phyloP scores from a whole-genome alignment of 2,888 invertebrate genomes.

The Drosophila tripunctata region DNA sequence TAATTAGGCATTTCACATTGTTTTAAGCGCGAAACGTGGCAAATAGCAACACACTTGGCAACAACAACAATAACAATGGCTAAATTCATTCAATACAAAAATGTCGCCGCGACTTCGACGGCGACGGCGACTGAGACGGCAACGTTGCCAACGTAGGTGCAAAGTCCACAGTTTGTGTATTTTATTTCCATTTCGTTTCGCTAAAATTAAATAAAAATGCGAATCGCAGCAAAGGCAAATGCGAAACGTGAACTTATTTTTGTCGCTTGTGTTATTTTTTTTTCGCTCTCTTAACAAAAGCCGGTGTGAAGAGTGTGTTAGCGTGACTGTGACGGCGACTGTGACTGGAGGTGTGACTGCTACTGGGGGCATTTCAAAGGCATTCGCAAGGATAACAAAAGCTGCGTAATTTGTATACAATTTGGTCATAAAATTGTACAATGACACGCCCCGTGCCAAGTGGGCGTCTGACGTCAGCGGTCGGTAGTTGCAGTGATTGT shows the following conservation, averaged over 20 bases:
- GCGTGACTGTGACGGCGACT: not conserved
- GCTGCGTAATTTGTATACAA: slow-evolving; percentile 42
- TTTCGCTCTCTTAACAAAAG: slow-evolving; percentile 35
- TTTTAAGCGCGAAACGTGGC: slow-evolving; percentile 63
- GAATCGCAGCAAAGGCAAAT: slow-evolving; percentile 50
- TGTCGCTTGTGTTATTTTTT: slow-evolving; percentile 16
- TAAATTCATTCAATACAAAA: slow-evolving; percentile 58
- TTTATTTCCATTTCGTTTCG: slow-evolving; percentile 58
- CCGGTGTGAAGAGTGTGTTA: slow-evolving; percentile 22
- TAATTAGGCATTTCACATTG: slow-evolving; percentile 25
- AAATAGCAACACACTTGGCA: slow-evolving; percentile 40
- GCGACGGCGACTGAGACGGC: slow-evolving; percentile 1
- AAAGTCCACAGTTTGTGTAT: slow-evolving; percentile 63
- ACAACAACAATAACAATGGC: slow-evolving; percentile 25
- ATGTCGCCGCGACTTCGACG: slow-evolving; percentile 9
- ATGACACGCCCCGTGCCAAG: slow-evolving; percentile 17
- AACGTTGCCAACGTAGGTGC: slow-evolving; percentile 50
- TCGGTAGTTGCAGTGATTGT: slow-evolving; percentile 41
- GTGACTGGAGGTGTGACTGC: slow-evolving; percentile 9
- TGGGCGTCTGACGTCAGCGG: slow-evolving; percentile 43
- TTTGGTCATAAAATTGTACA: slow-evolving; percentile 17
- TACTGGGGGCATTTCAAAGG: slow-evolving; percentile 22
- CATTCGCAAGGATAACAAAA: slow-evolving; percentile 30
- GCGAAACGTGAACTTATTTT: slow-evolving; percentile 64
- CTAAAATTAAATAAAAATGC: slow-evolving; percentile 76